Conservation (phyloP, 2,888 invertebrate genomes). For the Leucophenga montana region DNA sequence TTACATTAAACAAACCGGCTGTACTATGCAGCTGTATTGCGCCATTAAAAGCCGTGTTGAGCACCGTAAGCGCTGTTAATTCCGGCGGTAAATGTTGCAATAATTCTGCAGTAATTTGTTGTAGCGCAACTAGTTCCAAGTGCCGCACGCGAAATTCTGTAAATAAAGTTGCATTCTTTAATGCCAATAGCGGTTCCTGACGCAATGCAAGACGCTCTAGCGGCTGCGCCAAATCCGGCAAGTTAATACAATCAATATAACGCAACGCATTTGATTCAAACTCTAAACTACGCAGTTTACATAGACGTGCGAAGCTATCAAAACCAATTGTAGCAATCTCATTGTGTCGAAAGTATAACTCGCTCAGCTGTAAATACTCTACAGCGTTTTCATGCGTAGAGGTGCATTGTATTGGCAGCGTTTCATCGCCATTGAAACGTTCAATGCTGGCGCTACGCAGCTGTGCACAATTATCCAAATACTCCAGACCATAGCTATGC, state of each 20-base stretch:
- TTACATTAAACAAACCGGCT: slow-evolving; percentile 50
- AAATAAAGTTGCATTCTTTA: slow-evolving; percentile 46
- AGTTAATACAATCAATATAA: slow-evolving; percentile 45
- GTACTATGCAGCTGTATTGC: slow-evolving; percentile 39
- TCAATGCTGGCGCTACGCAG: slow-evolving; percentile 55
- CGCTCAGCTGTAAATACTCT: slow-evolving; percentile 31
- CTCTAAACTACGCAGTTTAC: slow-evolving; percentile 47
- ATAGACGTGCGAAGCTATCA: slow-evolving; percentile 49
- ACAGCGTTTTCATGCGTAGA: slow-evolving; percentile 19
- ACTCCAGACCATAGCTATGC: slow-evolving; percentile 65
- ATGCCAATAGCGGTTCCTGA: slow-evolving; percentile 49
- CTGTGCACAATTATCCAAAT: slow-evolving; percentile 61
- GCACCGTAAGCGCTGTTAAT: slow-evolving; percentile 50
- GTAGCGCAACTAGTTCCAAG: slow-evolving; percentile 49
- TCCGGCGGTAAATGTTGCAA: slow-evolving; percentile 54
- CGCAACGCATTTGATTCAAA: slow-evolving; percentile 59
- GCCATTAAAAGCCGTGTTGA: slow-evolving; percentile 49
- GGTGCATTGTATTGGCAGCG: slow-evolving; percentile 53
- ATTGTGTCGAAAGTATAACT: slow-evolving; percentile 50
- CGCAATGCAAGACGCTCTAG: slow-evolving; percentile 45
- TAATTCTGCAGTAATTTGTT: slow-evolving; percentile 47
- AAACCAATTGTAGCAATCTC: slow-evolving; percentile 58
- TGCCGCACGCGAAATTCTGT: slow-evolving; percentile 33
- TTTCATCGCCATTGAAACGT: slow-evolving; percentile 58
- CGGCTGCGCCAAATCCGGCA: slow-evolving; percentile 40